Base-by-base conservation (phyloP, 2,888 invertebrate species). In the Sipha maydis region DNA sequence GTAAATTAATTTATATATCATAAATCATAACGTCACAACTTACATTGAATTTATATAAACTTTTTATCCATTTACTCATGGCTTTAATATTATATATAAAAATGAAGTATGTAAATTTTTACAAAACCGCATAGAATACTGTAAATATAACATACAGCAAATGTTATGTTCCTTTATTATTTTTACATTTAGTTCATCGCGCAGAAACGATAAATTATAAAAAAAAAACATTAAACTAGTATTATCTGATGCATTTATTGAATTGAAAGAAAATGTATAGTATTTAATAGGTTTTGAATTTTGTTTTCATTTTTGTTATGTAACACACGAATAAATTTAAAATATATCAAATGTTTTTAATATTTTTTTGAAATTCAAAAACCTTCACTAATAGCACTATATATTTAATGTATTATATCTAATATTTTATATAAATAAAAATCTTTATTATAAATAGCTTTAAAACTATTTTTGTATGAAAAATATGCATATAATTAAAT, bases 1-100 rank as follows among this genome's bases (percentile, higher is more conserved):
- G n/a, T 78, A 38, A 67, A n/a, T 67, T 67, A 67, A 38, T 80
- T 38, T 80, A n/a, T 61, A 56, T 34, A 48, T 73, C 34, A 83
- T 83, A 83, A 83, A 83, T 83, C 83, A 54, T 34, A 56, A 56
- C 25, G 54, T 25, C 17, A 73, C 34, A 54, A 83, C 83, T 56
- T 34, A 34, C 56, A 73, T 34, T 34, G 83, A 83, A 73, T 83
- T 83, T 73, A 73, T 73, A 80, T 8, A 38, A 80, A 83, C 21
- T 54, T 34, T 82, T 83, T 73, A 73, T 83, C 9, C 56, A 1
- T 34, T 31, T 48, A 54, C n/a, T 19, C 54, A 71, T 71, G 54
- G 48, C 31, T 71, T 71, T 31, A 25, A 71, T 54, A 69, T 38
- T 56, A 61, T 38, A 0, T 17, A 82, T 41, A 25, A 48, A 71